A percentile compares a stretch with the other conserved stretches of the same genome.
Evolutionary conservation across 2,888 invertebrate species (phyloP).

Genomic region (Dryococelus australis): DNA sequence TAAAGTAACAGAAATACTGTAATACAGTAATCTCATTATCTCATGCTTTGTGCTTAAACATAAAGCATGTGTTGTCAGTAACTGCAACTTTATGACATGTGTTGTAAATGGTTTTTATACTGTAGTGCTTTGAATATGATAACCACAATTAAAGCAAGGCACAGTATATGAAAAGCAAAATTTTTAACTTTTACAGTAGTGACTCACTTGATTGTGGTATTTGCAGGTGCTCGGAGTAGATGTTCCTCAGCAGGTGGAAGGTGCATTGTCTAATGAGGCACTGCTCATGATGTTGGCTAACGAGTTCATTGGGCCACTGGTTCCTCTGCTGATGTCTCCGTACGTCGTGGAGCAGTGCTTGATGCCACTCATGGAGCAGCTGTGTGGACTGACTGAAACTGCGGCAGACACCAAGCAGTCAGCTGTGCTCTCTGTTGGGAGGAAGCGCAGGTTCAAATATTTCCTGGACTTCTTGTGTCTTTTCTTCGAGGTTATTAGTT

Average conservation of each 20-base stretch:
- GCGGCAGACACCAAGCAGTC: constrained; percentile 39
- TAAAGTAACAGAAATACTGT: too few relatives aligned
- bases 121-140: too few relatives aligned
- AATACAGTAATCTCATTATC: too few relatives aligned
- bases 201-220: too few relatives aligned
- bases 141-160: too few relatives aligned
- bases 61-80: too few relatives aligned
- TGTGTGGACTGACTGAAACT: constrained; percentile 44
- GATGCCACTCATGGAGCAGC: constrained; percentile 62
- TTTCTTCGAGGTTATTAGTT: constrained; percentile 64
- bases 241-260: constrained; percentile 42
- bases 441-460: constrained; percentile 50
- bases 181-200: too few relatives aligned
- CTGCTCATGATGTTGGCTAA: constrained; percentile 55
- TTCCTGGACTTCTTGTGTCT: constrained; percentile 71
- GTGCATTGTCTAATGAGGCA: constrained; percentile 52
- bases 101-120: too few relatives aligned
- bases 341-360: constrained; percentile 76
- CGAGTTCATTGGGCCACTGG: constrained; percentile 66
- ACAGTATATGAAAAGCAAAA: too few relatives aligned
- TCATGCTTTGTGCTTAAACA: too few relatives aligned
- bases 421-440: constrained; percentile 34
- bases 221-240: constrained; percentile 29
- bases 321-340: constrained; percentile 67
- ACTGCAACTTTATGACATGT: too few relatives aligned